Evolutionary conservation across 2,113 vertebrate species (phyloP).

Genomic region (Solea senegalensis): DNA sequence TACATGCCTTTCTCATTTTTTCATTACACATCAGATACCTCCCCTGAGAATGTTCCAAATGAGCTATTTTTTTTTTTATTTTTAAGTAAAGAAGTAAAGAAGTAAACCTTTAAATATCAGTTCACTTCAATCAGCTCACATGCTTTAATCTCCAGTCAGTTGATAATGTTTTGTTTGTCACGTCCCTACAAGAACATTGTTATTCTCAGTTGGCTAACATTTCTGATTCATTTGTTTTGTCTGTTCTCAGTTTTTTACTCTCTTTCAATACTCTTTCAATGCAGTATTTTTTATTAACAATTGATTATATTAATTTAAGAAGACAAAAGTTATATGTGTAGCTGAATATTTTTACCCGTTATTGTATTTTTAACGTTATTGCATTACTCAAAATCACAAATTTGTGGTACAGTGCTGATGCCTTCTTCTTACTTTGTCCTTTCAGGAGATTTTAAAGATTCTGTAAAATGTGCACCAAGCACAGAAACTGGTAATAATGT

Average conservation of each 20-base stretch:
- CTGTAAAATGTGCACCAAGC: too few species aligned
- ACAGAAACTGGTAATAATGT: too few species aligned
- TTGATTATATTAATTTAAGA: neutral
- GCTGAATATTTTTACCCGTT: neutral
- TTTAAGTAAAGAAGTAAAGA: neutral
- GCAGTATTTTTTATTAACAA: slow-evolving; percentile 1
- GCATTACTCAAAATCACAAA: neutral
- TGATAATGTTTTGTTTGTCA: neutral
- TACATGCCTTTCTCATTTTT: too few species aligned
- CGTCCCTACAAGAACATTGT: neutral
- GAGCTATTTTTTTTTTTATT: neutral
- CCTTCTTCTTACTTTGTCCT: neutral
- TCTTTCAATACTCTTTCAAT: slow-evolving; percentile 29
- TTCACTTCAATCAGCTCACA: neutral
- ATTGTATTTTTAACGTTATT: too few species aligned
- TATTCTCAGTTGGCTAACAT: slow-evolving; percentile 3
- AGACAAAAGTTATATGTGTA: too few species aligned
- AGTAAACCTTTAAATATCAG: neutral
- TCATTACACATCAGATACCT: too few species aligned
- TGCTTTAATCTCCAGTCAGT: neutral
- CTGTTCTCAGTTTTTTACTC: neutral
- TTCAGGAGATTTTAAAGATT: neutral
- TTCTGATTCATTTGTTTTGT: slow-evolving; percentile 9
- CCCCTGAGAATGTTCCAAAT: too few species aligned
- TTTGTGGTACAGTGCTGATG: neutral